Conservation (phyloP, 2,888 invertebrate genomes). For the Candidula unifasciata region DNA sequence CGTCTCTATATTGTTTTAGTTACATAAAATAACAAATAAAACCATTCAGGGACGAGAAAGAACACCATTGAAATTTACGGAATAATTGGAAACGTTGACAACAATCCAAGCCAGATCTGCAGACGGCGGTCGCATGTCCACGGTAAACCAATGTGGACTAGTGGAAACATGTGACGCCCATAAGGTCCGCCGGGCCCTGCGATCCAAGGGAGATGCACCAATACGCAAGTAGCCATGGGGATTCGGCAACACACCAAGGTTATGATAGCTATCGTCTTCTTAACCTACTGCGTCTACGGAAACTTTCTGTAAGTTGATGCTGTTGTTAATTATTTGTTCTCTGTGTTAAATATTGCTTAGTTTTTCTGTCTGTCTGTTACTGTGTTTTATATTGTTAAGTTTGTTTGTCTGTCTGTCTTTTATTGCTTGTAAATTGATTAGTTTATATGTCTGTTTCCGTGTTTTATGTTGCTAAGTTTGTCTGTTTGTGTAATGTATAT, state of each 20-base stretch:
- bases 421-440: neutral
- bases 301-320: constrained; percentile 53
- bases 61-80: too few relatives aligned
- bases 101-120: neutral
- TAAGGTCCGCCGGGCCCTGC: constrained; percentile 40
- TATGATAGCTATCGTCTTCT: constrained; percentile 46
- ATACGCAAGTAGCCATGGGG: constrained; percentile 50
- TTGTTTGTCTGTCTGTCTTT: constrained; percentile 26
- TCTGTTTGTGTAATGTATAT: neutral
- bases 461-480: neutral
- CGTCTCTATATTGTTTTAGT: neutral
- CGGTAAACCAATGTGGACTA: constrained; percentile 1
- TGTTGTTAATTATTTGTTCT: neutral
- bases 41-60: neutral
- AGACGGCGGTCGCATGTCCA: neutral
- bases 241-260: constrained; percentile 53
- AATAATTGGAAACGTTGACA: too few relatives aligned
- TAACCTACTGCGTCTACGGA: constrained; percentile 54
- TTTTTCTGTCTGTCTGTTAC: neutral
- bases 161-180: constrained; percentile 16
- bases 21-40: neutral
- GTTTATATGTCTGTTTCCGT: neutral
- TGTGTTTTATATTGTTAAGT: neutral
- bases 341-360: neutral
- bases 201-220: constrained; percentile 45